Evolutionary conservation across 2,797 vertebrate species (phyloP), one percentile per base, ranked within the genome.

Genomic region (Loris lydekkerianus): DNA sequence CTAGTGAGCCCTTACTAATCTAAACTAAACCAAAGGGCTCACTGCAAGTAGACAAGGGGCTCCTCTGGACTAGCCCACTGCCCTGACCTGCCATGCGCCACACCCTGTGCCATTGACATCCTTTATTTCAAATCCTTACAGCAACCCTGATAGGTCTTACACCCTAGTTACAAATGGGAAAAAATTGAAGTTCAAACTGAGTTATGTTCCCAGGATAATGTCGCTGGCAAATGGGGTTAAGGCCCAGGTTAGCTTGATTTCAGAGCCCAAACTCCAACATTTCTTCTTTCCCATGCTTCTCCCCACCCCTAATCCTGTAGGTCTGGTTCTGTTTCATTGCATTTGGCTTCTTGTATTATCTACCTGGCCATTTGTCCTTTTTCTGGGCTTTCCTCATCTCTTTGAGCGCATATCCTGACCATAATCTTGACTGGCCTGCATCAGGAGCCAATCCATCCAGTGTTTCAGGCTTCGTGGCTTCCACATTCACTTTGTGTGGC

Each of bases 111-210:
- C n/a, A 5, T 13, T 34, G 8, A 17, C 67, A 43, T 37, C 80
- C 34, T 1, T 29, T 70, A 10, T 94, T 84, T 96, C 60, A 92
- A 65, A 65, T 49, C 9, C 34, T 86, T 25, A 67, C 25, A 20
- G 21, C 37, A 49, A 31, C 27, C 18, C 49, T 85, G 20, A 31
- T 73, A 61, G 56, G 63, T 60, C 69, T 88, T 70, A 5, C 11
- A 58, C 40, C 70, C 83, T 34, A 84, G 85, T 72, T 91, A 69
- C 60, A 86, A 58, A 17, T 73, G 77, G 81, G 56, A 46, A 93
- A 77, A 89, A 89, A 77, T 4, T 90, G 63, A 93, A 31, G 63
- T 80, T 94, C 56, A 73, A 65, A 72, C 8, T 29, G 65, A 82
- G 83, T 94, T 15, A 31, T 11, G 21, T 89, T 40, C 77, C 63